Percentiles rank a stretch among this genome's conserved stretches.
Evolutionary conservation across 2,797 vertebrate genomes (phyloP).

Genomic region (Chelon labrosus): DNA sequence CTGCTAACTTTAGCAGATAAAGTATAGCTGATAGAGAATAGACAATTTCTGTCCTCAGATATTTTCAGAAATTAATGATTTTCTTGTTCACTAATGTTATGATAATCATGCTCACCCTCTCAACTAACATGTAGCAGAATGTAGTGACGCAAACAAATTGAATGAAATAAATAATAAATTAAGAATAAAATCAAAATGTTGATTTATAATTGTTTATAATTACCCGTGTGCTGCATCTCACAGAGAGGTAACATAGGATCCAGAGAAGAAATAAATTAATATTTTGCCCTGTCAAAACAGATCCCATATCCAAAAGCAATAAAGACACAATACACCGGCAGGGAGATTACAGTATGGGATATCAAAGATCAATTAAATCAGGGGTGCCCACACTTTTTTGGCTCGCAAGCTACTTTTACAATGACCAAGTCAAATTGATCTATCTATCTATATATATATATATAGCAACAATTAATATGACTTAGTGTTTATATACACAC

Average conservation of each 20-base stretch:
- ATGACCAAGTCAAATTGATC: no score
- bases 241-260: not conserved
- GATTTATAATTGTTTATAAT: not conserved
- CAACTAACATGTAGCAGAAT: not conserved
- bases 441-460: no score
- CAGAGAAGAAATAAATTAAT: no score
- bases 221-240: constrained; percentile 1
- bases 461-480: no score
- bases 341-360: constrained; percentile 25
- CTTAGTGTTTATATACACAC: no score
- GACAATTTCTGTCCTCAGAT: constrained; percentile 2
- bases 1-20: not conserved
- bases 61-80: not conserved
- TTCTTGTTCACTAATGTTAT: constrained; percentile 2
- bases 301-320: constrained; percentile 35
- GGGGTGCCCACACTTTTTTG: no score
- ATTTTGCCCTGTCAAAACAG: constrained; percentile 46
- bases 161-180: not conserved
- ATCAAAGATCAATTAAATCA: constrained; percentile 47
- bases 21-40: not conserved
- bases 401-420: no score
- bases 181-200: constrained; percentile 1
- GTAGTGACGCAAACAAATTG: not conserved
- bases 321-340: constrained; percentile 18
- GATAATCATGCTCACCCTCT: not conserved